Base-by-base conservation (phyloP, 1,140 invertebrate species). In the Pissodes strobi region DNA sequence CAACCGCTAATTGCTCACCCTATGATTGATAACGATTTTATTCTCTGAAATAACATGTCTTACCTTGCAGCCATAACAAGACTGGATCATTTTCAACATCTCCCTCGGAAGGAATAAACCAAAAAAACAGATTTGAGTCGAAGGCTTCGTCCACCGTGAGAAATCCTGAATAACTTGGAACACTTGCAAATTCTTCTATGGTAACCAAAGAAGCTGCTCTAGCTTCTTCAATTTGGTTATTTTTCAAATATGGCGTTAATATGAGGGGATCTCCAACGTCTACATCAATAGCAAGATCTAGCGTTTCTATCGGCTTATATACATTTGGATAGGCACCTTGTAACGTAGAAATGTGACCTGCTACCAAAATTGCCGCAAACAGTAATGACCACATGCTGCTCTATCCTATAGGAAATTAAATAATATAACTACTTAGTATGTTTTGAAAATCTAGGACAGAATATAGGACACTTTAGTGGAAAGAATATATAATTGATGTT, bases 81-180 rank as follows among this genome's bases (percentile, higher is more conserved):
- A 91, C 82, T 9, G 90, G 90, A 8, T 83, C 83, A n/a, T 73
- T 74, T 43, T 74, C 74, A 39, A 71, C 71, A 37, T 78, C 71
- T 5, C 69, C 76, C 66, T 83, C 78, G 1, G 87, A 81, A 12
- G 88, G 87, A 71, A 91, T 90, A 74, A 87, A 90, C 89, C 89
- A 91, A 76, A 91, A 90, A 75, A 89, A 91, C 61, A 88, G 75
- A 76, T 90, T 89, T 2, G 86, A 87, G 67, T 85, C 81, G 64
- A 79, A 83, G 1, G 75, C 72, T 74, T 85, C 79, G 70, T 91
- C 83, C 1, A 90, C 85, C 1, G 88, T 91, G 15, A 91, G 80
- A 70, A 84, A 90, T 22, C 88, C 90, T 23, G 88, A 81, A 72
- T 88, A 82, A 69, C 67, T 68, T 38, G 58, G 37, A 18, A 59